phyloP scores from a whole-genome alignment of 2,113 vertebrate species.

The Elaphurus davidianus region DNA sequence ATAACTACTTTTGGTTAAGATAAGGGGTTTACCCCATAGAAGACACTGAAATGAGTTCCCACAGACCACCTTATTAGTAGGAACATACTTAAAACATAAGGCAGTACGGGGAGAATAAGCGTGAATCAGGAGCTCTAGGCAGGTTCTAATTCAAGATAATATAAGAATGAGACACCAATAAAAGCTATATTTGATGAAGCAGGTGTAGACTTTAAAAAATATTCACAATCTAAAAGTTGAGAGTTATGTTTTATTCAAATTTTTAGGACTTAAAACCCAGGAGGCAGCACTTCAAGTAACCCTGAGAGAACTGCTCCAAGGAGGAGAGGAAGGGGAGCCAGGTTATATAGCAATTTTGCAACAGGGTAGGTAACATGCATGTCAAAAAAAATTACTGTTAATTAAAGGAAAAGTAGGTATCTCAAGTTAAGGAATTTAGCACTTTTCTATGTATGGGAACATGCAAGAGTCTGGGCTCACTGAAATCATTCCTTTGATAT shows the following conservation, averaged over 20 bases:
- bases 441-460: neutral
- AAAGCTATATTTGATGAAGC: neutral
- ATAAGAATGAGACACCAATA: neutral
- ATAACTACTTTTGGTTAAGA: neutral
- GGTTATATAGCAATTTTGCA: neutral
- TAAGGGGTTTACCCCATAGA: neutral
- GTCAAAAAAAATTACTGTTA: neutral
- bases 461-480: neutral
- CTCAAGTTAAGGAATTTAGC: neutral
- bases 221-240: neutral
- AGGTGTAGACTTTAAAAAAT: neutral
- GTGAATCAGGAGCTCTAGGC: neutral
- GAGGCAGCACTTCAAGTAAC: neutral
- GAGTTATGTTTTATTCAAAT: neutral
- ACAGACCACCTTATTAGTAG: neutral
- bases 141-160: neutral
- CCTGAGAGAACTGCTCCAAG: neutral
- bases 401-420: neutral
- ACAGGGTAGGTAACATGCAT: neutral
- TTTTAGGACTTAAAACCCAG: neutral
- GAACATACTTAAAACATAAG: neutral
- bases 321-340: neutral
- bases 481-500: neutral
- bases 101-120: neutral
- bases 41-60: neutral